phyloP scores from a whole-genome alignment of 2,113 vertebrate genomes.

The Vimba vimba region DNA sequence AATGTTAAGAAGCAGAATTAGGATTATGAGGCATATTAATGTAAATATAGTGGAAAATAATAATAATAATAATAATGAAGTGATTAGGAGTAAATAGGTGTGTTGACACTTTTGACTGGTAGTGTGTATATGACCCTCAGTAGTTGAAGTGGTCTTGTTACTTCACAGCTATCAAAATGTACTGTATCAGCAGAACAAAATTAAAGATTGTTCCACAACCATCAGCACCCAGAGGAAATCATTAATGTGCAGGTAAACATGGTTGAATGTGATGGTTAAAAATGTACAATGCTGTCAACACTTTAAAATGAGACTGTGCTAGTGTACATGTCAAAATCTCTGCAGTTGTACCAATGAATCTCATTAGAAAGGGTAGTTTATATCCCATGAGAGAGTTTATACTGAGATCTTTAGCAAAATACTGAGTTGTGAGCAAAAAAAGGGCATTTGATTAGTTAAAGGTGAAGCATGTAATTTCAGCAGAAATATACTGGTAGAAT shows the following conservation, averaged over 20 bases:
- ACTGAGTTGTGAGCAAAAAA: not conserved
- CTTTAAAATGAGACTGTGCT: not conserved
- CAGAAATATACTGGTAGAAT: not conserved
- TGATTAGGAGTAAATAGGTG: too few species aligned
- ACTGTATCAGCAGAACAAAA: conserved; percentile 1
- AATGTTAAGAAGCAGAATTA: too few species aligned
- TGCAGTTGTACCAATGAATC: not conserved
- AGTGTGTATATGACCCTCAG: not conserved
- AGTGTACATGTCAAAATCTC: conserved; percentile 25
- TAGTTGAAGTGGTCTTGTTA: not conserved
- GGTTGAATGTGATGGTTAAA: not conserved
- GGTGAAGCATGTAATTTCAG: not conserved
- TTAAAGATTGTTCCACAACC: not conserved
- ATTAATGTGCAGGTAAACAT: conserved; percentile 33
- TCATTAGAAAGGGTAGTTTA: conserved; percentile 12
- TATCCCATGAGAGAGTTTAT: conserved; percentile 15
- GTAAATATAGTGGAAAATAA: too few species aligned
- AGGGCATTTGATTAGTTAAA: not conserved
- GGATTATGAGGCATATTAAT: too few species aligned
- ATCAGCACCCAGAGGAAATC: conserved; percentile 40
- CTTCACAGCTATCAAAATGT: not conserved
- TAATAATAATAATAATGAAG: too few species aligned
- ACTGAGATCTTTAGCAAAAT: not conserved
- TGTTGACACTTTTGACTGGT: too few species aligned
- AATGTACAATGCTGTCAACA: not conserved